phyloP scores from a whole-genome alignment of 2,888 invertebrate species.

The Crepidodera aurea region DNA sequence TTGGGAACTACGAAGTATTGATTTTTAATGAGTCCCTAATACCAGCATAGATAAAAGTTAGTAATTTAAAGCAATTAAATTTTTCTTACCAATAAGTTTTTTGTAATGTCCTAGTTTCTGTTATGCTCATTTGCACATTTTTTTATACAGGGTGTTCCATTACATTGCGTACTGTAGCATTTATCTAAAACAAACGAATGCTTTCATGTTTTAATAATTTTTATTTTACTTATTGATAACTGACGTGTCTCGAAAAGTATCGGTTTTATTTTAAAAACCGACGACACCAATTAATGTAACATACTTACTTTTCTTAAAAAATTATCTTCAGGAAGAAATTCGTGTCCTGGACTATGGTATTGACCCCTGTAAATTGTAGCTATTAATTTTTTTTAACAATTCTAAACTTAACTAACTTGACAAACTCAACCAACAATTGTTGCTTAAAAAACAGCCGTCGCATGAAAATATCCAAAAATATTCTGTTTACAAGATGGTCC shows the following conservation, averaged over 20 bases:
- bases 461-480: too few relatives aligned
- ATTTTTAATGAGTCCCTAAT: too few relatives aligned
- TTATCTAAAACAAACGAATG: background rate
- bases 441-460: background rate
- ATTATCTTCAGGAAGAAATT: background rate
- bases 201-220: background rate
- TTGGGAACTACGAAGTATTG: too few relatives aligned
- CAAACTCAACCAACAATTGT: constrained; percentile 4
- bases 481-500: background rate
- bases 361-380: constrained; percentile 10
- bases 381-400: constrained; percentile 7
- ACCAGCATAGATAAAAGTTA: too few relatives aligned
- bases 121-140: too few relatives aligned
- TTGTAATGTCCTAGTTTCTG: too few relatives aligned
- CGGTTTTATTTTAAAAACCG: background rate
- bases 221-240: background rate
- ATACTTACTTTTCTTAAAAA: constrained; percentile 8
- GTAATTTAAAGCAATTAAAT: too few relatives aligned
- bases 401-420: constrained; percentile 1
- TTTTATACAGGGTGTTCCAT: too few relatives aligned
- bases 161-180: background rate
- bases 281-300: background rate
- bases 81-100: too few relatives aligned
- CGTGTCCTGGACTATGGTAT: background rate
- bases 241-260: background rate